Base-by-base conservation (phyloP, 2,113 vertebrate species). In the Rhegmatorhina hoffmannsi region DNA sequence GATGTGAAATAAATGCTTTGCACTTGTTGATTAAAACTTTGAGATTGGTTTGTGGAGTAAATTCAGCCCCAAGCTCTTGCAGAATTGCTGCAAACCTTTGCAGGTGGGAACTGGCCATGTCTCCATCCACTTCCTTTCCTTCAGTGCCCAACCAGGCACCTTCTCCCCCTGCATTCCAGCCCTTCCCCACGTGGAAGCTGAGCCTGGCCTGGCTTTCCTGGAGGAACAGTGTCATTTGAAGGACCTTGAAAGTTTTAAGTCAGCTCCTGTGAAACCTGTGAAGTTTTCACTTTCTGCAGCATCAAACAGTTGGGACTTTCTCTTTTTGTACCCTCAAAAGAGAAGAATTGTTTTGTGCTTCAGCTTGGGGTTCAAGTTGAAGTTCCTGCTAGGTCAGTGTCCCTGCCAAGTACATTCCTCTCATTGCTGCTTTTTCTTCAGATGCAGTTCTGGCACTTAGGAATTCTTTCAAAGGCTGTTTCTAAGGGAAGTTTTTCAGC, bases 331-430 rank as follows among this genome's bases (percentile, higher is more conserved):
- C 24, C 72, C 75, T 95, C 63, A 79, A 89, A 96, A 94, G 86
- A 44, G 77, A 84, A 52, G 77, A 89, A 73, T 62, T 76, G 78
- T 92, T 92, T 87, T 92, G 84, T 94, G 87, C 46, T 91, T 89
- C 50, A 73, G 6, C 91, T 92, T 95, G 89, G 46, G 81, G 87
- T 92, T 94, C 87, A 94, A 87, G 89, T 20, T 83, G 84, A 93
- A 95, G 93, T 90, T 95, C 74, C 87, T 95, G 85, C 84, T 80
- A 90, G 95, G 95, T 96, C 91, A 89, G 89, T 38, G 78, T 88
- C 87, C 93, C 93, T 96, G 94, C 94, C 74, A 95, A 94, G 87
- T 95, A 91, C 67, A 7, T 92, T 91, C 77, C 53, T 97, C 93
- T 96, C 46, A 87, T 84, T 94, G 92, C 81, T 92, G 53, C 81